Conservation (phyloP, 2,888 invertebrate species). For the Catocala fraxini region DNA sequence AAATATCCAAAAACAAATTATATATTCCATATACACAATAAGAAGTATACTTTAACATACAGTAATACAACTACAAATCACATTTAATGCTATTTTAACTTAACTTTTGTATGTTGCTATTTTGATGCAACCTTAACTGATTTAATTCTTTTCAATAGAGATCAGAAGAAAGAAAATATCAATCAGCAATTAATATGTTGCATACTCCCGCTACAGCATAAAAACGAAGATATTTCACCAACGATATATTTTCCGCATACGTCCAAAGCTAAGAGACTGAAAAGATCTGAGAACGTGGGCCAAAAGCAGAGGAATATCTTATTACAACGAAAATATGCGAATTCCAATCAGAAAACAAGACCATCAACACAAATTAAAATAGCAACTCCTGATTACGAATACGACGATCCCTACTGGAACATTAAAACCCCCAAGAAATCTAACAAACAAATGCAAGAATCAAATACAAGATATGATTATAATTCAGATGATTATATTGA, state of each 20-base stretch:
- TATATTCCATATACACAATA: too few species aligned
- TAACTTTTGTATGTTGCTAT: too few species aligned
- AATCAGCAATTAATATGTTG: constrained; percentile 39
- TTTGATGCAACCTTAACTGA: not conserved
- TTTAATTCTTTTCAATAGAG: constrained; percentile 54
- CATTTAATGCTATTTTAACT: too few species aligned
- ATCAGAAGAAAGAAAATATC: constrained; percentile 55
- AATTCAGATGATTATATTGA: constrained; percentile 63
- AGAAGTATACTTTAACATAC: too few species aligned
- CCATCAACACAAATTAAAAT: constrained; percentile 52
- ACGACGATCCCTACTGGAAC: constrained; percentile 80
- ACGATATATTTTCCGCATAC: constrained; percentile 37
- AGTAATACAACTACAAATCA: too few species aligned
- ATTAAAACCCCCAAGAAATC: constrained; percentile 70
- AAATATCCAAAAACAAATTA: not conserved
- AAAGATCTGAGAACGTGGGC: constrained; percentile 48
- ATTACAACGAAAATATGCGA: constrained; percentile 58
- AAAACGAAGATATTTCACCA: constrained; percentile 15
- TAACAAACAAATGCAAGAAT: constrained; percentile 45
- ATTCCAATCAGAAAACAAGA: constrained; percentile 50
- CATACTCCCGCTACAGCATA: constrained; percentile 30
- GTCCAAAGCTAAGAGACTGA: constrained; percentile 32
- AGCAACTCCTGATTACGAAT: constrained; percentile 62
- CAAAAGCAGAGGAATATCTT: constrained; percentile 70
- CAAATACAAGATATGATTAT: constrained; percentile 57